Conservation (phyloP, 2,113 vertebrate genomes). For the Oostethus manadensis region DNA sequence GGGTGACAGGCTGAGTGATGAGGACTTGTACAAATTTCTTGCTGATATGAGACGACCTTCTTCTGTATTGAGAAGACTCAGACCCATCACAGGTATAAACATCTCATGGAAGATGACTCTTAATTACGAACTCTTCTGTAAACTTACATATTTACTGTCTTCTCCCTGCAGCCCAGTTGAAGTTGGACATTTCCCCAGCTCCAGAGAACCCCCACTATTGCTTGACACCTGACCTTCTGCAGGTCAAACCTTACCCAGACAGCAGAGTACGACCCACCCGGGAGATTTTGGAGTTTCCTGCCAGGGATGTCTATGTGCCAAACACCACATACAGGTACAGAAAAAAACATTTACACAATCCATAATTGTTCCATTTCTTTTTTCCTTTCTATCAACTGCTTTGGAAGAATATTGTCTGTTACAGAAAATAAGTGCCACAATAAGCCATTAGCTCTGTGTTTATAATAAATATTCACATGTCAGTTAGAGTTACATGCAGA, state of each 20-base stretch:
- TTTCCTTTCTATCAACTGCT: background rate
- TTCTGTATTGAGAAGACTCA: slow-evolving; percentile 87
- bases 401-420: background rate
- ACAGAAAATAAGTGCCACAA: too few species aligned
- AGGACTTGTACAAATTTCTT: slow-evolving; percentile 95
- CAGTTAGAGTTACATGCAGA: too few species aligned
- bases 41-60: slow-evolving; percentile 97
- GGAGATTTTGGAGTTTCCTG: slow-evolving; percentile 96
- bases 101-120: background rate
- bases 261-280: slow-evolving; percentile 93
- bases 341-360: background rate
- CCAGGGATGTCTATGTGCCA: slow-evolving; percentile 92
- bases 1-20: slow-evolving; percentile 94
- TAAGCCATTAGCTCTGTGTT: too few species aligned
- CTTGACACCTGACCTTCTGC: slow-evolving; percentile 89
- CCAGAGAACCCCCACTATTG: slow-evolving; percentile 97
- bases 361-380: background rate
- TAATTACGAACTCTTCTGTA: background rate
- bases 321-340: slow-evolving; percentile 96
- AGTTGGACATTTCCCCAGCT: slow-evolving; percentile 96
- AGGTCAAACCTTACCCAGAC: slow-evolving; percentile 97
- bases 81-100: slow-evolving; percentile 90
- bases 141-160: background rate
- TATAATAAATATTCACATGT: too few species aligned
- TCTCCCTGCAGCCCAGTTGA: slow-evolving; percentile 81